These are phyloP conservation scores for Stigmatopora nigra DNA, from an alignment of 2,113 vertebrate genomes.

Conservation along the genomic window DNA sequence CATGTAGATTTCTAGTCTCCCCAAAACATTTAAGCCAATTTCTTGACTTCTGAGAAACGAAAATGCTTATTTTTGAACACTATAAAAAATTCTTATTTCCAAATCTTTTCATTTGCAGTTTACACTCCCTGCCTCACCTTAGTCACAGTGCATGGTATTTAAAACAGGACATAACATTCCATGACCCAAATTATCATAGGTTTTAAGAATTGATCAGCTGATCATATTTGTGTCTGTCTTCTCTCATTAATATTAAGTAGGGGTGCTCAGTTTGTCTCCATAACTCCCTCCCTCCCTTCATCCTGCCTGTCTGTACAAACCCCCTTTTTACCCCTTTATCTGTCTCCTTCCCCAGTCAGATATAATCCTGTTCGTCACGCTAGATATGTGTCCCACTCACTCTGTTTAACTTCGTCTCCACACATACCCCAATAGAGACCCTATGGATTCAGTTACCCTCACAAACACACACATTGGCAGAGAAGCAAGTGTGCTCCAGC, in stretches of 20 bases:
- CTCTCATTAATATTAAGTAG: conserved; percentile 29
- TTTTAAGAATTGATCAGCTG: neutral
- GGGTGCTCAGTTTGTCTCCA: conserved; percentile 41
- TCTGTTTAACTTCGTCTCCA: conserved; percentile 49
- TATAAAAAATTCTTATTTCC: neutral
- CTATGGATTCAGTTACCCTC: conserved; percentile 41
- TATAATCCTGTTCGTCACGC: conserved; percentile 67
- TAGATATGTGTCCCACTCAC: conserved; percentile 55
- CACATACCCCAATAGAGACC: conserved; percentile 50
- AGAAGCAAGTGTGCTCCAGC: neutral
- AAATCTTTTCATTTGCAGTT: neutral
- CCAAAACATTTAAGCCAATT: neutral
- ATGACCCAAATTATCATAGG: neutral
- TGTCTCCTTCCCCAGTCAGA: conserved; percentile 55
- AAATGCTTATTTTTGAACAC: neutral
- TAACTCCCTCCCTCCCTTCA: conserved; percentile 1
- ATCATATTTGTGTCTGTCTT: conserved; percentile 6
- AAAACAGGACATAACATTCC: too few relatives aligned
- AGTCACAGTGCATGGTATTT: too few relatives aligned
- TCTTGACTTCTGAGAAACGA: neutral
- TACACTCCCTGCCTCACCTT: neutral
- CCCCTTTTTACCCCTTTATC: conserved; percentile 29
- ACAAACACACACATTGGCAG: conserved; percentile 11
- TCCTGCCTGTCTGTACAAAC: conserved; percentile 11
- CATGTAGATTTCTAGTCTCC: neutral